Evolutionary conservation across 2,888 invertebrate genomes (phyloP), one percentile per base, ranked within the genome.

Genomic region (Fragum whitleyi): DNA sequence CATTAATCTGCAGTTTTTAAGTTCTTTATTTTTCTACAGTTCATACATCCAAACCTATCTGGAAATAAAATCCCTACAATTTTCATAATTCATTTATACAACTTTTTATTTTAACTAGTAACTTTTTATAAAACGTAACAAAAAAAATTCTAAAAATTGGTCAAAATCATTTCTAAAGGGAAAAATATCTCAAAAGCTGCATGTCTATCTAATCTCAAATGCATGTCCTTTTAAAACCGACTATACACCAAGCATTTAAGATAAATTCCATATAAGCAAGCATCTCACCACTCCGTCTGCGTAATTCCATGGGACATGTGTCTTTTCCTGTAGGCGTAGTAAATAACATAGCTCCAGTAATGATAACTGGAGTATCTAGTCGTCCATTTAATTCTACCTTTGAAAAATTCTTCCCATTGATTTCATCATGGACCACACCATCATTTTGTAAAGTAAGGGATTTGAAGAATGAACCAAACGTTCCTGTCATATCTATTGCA

Each of bases 391-490:
- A 53, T 47, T 78, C 85, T 19, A 85, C 67, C 6, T 74, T 61
- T 7, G 81, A 69, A 53, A 83, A 81, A 55, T 85, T 83, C n/a
- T 68, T 65, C n/a, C 79, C 81, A 36, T 53, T 68, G 42, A 85
- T 75, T 7, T 53, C 61, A 16, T 69, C 42, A 1, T 51, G 6
- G 6, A 82, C 67, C 9, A 77, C 16, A 32, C 55, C 68, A 19
- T 59, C 32, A 51, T 67, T 72, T 53, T 84, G 84, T 28, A 84
- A n/a, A 14, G 81, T 74, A 26, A 81, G 72, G n/a, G 51, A 42
- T 47, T 81, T 73, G 23, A 69, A 74, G 68, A 74, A 74, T 6
- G 61, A 53, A 2, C 74, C 81, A 79, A 84, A 84, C 5, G 76
- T 53, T 21, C 84, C 84, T 26, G 29, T 32, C 28, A 81, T 76